These are phyloP conservation scores for Hartigia nigra DNA, from an alignment of 2,888 invertebrate species.

Conservation along the genomic window DNA sequence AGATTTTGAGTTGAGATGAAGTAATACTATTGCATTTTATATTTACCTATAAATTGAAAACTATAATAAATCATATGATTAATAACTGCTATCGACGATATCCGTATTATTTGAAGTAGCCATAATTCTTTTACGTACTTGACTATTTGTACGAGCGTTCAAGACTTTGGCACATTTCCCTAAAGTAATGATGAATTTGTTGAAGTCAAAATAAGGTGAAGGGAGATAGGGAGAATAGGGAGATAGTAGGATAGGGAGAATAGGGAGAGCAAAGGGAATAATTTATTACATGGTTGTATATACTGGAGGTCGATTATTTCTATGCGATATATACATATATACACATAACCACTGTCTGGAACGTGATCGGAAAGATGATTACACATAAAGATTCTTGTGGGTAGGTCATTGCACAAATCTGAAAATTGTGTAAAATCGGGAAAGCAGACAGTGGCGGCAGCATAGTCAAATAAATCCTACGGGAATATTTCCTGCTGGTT, in stretches of 20 bases:
- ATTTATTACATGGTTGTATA: background rate
- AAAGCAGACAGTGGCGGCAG: background rate
- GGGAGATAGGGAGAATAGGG: too few species aligned
- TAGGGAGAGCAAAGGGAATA: background rate
- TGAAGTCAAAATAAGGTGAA: background rate
- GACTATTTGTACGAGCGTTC: background rate
- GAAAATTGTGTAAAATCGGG: background rate
- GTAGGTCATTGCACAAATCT: background rate
- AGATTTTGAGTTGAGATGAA: background rate
- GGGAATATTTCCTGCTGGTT: background rate
- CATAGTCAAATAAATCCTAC: background rate
- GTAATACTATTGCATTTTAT: background rate
- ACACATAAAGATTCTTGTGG: background rate
- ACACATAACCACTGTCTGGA: background rate
- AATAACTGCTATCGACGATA: background rate
- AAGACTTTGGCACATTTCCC: background rate
- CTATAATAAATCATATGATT: background rate
- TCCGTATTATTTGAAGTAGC: background rate
- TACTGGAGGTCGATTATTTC: background rate
- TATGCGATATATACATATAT: background rate
- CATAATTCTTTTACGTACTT: too few species aligned
- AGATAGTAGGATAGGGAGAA: too few species aligned
- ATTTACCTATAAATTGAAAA: background rate
- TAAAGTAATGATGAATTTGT: background rate
- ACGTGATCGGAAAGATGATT: conserved; percentile 3